Percentiles rank a stretch among this genome's conserved stretches.
These are phyloP conservation scores for Catocala nupta DNA, from an alignment of 2,888 invertebrate genomes.

Conservation along the genomic window DNA sequence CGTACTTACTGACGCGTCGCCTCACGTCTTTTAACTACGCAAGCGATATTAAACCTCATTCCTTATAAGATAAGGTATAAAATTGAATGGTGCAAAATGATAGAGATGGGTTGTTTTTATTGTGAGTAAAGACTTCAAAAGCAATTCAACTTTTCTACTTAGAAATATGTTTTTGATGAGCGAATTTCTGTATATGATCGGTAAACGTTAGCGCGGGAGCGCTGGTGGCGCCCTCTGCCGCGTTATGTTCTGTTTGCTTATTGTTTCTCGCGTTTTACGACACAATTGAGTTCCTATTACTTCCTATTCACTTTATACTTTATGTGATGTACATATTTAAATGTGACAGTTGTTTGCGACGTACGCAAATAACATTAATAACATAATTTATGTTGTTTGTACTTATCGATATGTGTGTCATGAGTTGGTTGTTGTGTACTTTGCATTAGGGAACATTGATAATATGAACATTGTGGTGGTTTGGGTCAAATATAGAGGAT, in stretches of 20 bases:
- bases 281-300: neutral
- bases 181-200: slow-evolving; percentile 50
- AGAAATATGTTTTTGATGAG: slow-evolving; percentile 59
- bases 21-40: slow-evolving; percentile 1
- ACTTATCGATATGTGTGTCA: too few relatives aligned
- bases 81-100: slow-evolving; percentile 11
- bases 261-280: slow-evolving; percentile 10
- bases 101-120: slow-evolving; percentile 29
- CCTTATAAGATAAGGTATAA: slow-evolving; percentile 9
- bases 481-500: too few relatives aligned
- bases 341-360: neutral
- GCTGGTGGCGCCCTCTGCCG: slow-evolving; percentile 5
- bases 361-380: neutral
- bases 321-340: slow-evolving; percentile 14
- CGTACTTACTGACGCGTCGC: slow-evolving; percentile 38
- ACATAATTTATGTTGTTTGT: neutral
- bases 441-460: too few relatives aligned
- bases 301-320: neutral
- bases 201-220: slow-evolving; percentile 35
- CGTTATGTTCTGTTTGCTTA: slow-evolving; percentile 2
- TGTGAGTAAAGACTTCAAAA: slow-evolving; percentile 49
- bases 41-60: slow-evolving; percentile 16
- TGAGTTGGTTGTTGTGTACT: too few relatives aligned
- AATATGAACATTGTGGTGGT: too few relatives aligned
- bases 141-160: slow-evolving; percentile 64